phyloP scores from a whole-genome alignment of 2,113 vertebrate genomes.

The Etheostoma cragini region DNA sequence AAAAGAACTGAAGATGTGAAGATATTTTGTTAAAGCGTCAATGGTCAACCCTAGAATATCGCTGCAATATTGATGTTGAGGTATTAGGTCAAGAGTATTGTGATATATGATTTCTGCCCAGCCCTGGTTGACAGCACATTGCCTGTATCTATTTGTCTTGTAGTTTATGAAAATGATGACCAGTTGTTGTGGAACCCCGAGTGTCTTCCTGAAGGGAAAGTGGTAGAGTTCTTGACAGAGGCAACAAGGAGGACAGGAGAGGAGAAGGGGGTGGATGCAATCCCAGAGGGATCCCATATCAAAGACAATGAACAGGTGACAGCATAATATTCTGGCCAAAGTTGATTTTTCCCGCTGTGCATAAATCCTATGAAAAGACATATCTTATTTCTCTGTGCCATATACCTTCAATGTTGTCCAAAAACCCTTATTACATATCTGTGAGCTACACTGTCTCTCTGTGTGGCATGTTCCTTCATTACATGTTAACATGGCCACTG shows the following conservation, averaged over 20 bases:
- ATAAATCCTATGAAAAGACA: neutral
- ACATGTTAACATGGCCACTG: too few relatives aligned
- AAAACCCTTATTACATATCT: neutral
- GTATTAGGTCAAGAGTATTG: too few relatives aligned
- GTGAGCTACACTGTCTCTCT: neutral
- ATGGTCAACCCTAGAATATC: too few relatives aligned
- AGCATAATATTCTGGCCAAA: neutral
- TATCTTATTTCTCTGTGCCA: neutral
- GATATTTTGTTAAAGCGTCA: too few relatives aligned
- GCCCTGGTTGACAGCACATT: neutral
- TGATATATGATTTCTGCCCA: too few relatives aligned
- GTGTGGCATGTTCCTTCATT: neutral
- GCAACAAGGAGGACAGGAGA: conserved; percentile 93
- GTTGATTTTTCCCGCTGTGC: neutral
- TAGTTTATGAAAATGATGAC: conserved; percentile 97
- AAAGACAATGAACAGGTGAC: conserved; percentile 97
- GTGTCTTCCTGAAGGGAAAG: conserved; percentile 91
- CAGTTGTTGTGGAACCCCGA: conserved; percentile 97
- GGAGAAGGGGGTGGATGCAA: conserved; percentile 92
- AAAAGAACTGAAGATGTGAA: neutral
- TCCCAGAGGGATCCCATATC: conserved; percentile 95
- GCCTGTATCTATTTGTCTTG: neutral
- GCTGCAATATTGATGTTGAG: too few relatives aligned
- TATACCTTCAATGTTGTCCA: neutral
- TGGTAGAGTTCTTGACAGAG: conserved; percentile 93